phyloP scores from a whole-genome alignment of 2,888 invertebrate species.

The Caenorhabditis zanzibari region DNA sequence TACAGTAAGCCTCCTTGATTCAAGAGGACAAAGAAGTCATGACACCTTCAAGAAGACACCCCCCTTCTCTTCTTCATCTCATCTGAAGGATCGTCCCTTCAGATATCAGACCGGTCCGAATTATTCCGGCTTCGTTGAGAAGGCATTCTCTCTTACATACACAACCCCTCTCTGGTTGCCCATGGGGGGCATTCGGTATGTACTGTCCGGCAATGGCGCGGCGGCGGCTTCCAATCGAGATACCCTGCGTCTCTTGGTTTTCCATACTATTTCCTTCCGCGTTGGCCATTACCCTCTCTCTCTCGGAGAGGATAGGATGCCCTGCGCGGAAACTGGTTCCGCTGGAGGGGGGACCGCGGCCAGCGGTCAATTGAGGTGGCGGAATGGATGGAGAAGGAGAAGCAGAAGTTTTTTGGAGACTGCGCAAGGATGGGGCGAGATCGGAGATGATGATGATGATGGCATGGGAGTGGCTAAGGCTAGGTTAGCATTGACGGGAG shows the following conservation, averaged over 20 bases:
- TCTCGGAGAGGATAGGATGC: background rate
- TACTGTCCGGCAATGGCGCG: conserved; percentile 39
- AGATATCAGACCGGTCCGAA: conserved; percentile 37
- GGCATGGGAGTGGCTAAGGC: background rate
- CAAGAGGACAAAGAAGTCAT: too few species aligned
- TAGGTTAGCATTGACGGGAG: too few species aligned
- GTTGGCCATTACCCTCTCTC: too few species aligned
- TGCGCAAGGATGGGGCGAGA: too few species aligned
- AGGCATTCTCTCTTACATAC: conserved; percentile 36
- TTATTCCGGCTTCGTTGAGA: conserved; percentile 39
- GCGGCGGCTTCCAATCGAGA: too few species aligned
- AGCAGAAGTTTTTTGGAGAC: conserved; percentile 11
- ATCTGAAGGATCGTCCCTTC: too few species aligned
- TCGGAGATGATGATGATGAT: background rate
- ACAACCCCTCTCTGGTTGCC: conserved; percentile 10
- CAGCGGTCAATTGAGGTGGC: conserved; percentile 29
- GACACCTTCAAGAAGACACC: conserved; percentile 16
- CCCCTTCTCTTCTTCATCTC: conserved; percentile 6
- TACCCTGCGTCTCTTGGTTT: background rate
- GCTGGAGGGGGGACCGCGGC: conserved; percentile 9
- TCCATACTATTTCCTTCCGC: conserved; percentile 22
- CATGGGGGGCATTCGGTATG: conserved; percentile 60
- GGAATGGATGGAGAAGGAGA: background rate
- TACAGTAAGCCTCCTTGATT: too few species aligned
- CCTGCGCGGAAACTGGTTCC: conserved; percentile 51